These are phyloP conservation scores for Rhynchophorus ferrugineus DNA, from an alignment of 1,140 invertebrate genomes.

Conservation along the genomic window DNA sequence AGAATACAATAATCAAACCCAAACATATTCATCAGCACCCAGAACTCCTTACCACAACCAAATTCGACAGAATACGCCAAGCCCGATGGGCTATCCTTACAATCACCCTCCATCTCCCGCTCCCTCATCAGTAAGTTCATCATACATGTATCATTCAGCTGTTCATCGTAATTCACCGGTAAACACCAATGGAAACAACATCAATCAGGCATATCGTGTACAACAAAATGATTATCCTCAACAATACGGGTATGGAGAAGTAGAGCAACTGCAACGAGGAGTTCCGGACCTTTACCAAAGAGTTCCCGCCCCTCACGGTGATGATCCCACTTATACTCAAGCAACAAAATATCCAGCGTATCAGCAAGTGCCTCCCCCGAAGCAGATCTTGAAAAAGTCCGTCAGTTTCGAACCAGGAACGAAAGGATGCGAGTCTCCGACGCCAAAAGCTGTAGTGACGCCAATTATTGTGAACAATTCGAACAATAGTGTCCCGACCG, in stretches of 20 bases:
- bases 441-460: slow-evolving; percentile 40
- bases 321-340: slow-evolving; percentile 18
- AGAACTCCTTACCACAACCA: slow-evolving; percentile 10
- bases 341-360: slow-evolving; percentile 27
- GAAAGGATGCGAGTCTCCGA: slow-evolving; percentile 52
- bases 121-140: slow-evolving; percentile 25
- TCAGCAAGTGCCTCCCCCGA: slow-evolving; percentile 34
- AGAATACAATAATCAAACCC: slow-evolving; percentile 11
- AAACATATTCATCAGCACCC: slow-evolving; percentile 11
- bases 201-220: slow-evolving; percentile 3
- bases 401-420: slow-evolving; percentile 60
- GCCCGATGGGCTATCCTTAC: slow-evolving; percentile 10
- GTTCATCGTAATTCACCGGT: slow-evolving; percentile 8
- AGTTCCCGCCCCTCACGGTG: slow-evolving; percentile 31
- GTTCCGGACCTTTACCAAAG: slow-evolving; percentile 24
- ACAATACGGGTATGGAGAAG: neutral
- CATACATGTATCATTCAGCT: slow-evolving; percentile 21
- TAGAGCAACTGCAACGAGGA: slow-evolving; percentile 4
- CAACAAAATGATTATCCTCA: slow-evolving; percentile 7
- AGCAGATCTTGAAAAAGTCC: slow-evolving; percentile 53
- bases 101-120: slow-evolving; percentile 34
- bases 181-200: neutral
- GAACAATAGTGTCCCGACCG: slow-evolving; percentile 31
- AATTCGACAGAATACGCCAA: slow-evolving; percentile 22
- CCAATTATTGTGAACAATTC: slow-evolving; percentile 42